Evolutionary conservation across 2,888 invertebrate genomes (phyloP).

Genomic region (Dascillus cervinus): DNA sequence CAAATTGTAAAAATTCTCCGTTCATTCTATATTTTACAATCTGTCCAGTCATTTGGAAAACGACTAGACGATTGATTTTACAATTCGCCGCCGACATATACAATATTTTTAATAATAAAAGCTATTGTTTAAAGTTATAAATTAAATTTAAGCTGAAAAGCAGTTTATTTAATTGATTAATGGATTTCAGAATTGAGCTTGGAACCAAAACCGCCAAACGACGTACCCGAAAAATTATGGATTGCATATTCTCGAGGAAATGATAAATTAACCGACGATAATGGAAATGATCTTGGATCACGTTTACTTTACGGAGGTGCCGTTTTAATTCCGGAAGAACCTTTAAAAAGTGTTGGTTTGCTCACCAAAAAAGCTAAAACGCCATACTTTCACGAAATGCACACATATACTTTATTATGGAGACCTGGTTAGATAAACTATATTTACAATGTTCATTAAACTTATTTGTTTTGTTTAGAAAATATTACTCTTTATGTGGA

Average conservation of each 20-base stretch:
- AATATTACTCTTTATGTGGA: slow-evolving; percentile 37
- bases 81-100: no score
- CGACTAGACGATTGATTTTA: no score
- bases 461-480: slow-evolving; percentile 19
- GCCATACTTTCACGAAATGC: slow-evolving; percentile 1
- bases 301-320: slow-evolving; percentile 3
- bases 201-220: slow-evolving; percentile 29
- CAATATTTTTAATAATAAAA: no score
- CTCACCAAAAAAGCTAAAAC: background rate
- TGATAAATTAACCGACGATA: slow-evolving; percentile 29
- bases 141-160: no score
- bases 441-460: background rate
- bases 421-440: slow-evolving; percentile 1
- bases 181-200: slow-evolving; percentile 37
- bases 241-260: slow-evolving; percentile 39
- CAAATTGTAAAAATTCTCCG: no score
- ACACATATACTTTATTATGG: slow-evolving; percentile 5
- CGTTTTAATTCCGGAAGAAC: slow-evolving; percentile 2
- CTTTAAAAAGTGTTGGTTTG: background rate
- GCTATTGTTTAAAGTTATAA: no score
- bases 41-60: no score
- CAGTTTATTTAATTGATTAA: slow-evolving; percentile 1
- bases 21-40: no score
- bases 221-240: slow-evolving; percentile 28
- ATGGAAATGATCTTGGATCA: slow-evolving; percentile 17